phyloP scores from a whole-genome alignment of 2,888 invertebrate species.

The Drosophila monieri region DNA sequence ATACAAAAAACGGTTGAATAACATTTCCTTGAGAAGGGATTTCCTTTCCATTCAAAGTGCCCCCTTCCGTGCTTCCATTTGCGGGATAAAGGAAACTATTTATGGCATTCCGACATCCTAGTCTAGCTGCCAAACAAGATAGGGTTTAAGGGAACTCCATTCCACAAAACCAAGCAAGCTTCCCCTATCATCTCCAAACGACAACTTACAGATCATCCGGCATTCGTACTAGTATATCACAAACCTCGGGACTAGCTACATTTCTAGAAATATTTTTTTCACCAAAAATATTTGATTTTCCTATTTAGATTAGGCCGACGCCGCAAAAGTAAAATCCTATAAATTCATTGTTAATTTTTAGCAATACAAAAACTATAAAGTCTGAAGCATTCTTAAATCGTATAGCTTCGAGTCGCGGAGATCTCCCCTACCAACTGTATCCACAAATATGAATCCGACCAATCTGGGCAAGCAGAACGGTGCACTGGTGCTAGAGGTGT shows the following conservation, averaged over 20 bases:
- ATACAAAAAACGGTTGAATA: not conserved
- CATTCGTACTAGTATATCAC: conserved; percentile 15
- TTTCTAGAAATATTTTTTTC: conserved; percentile 35
- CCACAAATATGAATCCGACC: conserved; percentile 55
- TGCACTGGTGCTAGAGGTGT: conserved; percentile 63
- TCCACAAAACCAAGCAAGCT: conserved; percentile 7
- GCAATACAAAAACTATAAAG: conserved; percentile 14
- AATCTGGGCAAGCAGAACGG: conserved; percentile 67
- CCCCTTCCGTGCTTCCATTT: not conserved
- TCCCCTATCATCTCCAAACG: not conserved
- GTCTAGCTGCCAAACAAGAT: too few relatives aligned
- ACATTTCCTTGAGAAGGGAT: conserved; percentile 11
- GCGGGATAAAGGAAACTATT: not conserved
- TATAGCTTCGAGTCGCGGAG: conserved; percentile 3
- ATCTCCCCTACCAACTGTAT: not conserved
- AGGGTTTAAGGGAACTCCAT: not conserved
- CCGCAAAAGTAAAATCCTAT: conserved; percentile 33
- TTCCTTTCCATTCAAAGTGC: not conserved
- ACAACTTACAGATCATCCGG: not conserved
- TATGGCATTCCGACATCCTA: too few relatives aligned
- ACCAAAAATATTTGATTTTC: conserved; percentile 49
- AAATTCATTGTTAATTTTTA: conserved; percentile 63
- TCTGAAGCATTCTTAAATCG: conserved; percentile 4
- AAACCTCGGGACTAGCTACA: conserved; percentile 25
- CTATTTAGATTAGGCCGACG: conserved; percentile 45